Base-by-base conservation (phyloP, 2,888 invertebrate genomes). In the Drosophila leonis region DNA sequence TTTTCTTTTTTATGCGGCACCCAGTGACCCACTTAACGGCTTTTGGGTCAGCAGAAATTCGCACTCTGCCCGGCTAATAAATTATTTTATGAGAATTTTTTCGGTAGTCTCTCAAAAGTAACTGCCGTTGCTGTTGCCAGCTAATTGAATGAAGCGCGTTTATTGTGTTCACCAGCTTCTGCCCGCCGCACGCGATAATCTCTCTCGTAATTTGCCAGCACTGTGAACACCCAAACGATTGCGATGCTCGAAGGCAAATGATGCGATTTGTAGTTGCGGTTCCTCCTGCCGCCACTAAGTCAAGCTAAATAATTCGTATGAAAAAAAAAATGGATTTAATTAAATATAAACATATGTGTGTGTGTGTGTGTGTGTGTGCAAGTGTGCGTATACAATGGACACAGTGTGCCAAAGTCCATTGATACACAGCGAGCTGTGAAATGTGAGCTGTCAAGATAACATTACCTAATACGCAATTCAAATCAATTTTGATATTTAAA, bases 221-320 rank as follows among this genome's bases (percentile, higher is more conserved):
- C 64, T 18, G 48, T 46, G 44, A 64, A 54, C 78, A 78, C 49
- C 83, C 83, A 75, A 75, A 49, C 85, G 76, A 73, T 69, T 83
- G 72, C 67, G 72, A 67, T 82, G 85, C 85, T 81, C 76, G 61
- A 67, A 67, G 69, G 67, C 88, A 84, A 84, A 81, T 84, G 84
- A 87, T 82, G 84, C 63, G 76, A 78, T 80, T 80, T 72, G 66
- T 63, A 64, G 59, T 71, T 75, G 64, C 52, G 42, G 52, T 54
- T 70, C 44, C 63, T 72, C 61, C 60, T 68, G 65, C 62, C 64
- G 41, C 71, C 42, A 66, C 55, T 62, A 67, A 72, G 73, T 72
- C 56, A 73, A 74, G 59, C 54, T 60, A 68, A 71, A 65, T 71
- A 78, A 72, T 67, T 54, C 42, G 61, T 55, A 39, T 18, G 54